These are phyloP conservation scores for Drosophila fulvimacula DNA, from an alignment of 2,888 invertebrate genomes.

Conservation along the genomic window DNA sequence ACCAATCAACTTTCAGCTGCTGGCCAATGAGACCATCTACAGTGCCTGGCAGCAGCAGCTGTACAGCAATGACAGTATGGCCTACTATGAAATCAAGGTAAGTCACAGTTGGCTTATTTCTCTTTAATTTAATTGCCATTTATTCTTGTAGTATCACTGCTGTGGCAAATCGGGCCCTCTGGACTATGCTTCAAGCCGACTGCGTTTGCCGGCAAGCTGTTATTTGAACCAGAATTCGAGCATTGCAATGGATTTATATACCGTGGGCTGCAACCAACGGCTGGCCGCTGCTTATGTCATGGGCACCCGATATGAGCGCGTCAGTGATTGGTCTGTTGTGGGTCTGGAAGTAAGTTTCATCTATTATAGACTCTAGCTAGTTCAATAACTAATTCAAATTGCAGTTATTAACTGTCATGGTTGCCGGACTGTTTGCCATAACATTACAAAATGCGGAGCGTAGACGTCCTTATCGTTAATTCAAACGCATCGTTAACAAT, in stretches of 20 bases:
- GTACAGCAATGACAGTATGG: constrained; percentile 57
- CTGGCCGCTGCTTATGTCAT: constrained; percentile 55
- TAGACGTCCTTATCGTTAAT: constrained; percentile 66
- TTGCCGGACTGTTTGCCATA: constrained; percentile 75
- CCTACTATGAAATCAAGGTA: constrained; percentile 77
- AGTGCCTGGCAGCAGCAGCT: constrained; percentile 72
- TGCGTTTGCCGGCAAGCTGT: constrained; percentile 70
- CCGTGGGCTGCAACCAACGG: constrained; percentile 59
- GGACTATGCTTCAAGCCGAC: constrained; percentile 64
- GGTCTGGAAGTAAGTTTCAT: constrained; percentile 71
- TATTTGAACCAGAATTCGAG: constrained; percentile 69
- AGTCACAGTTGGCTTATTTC: neutral
- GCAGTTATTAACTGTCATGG: constrained; percentile 66
- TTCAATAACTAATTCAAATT: constrained; percentile 1
- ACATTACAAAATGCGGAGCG: constrained; percentile 73
- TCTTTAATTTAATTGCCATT: neutral
- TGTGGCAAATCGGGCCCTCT: constrained; percentile 74
- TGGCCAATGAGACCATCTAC: constrained; percentile 73
- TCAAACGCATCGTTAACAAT: neutral
- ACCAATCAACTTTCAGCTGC: constrained; percentile 68
- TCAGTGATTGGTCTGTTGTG: constrained; percentile 76
- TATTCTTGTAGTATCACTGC: constrained; percentile 60
- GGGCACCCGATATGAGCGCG: constrained; percentile 72
- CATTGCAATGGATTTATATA: constrained; percentile 60
- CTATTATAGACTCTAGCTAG: no score